These are phyloP conservation scores for Loxodonta africana DNA, from an alignment of 2,113 vertebrate genomes.

Conservation along the genomic window DNA sequence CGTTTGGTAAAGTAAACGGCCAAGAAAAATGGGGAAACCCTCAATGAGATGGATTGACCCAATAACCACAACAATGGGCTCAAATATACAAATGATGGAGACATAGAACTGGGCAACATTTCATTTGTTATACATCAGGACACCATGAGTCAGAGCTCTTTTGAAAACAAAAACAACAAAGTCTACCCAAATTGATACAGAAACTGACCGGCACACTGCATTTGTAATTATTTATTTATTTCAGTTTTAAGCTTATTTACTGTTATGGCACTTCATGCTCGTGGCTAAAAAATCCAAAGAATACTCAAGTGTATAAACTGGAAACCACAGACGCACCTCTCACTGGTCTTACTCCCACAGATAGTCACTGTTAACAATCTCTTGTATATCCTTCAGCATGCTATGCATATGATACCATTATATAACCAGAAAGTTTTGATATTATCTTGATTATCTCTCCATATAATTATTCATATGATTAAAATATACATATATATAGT, in stretches of 20 bases:
- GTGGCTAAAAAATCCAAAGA: slow-evolving; percentile 28
- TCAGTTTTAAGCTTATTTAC: slow-evolving; percentile 49
- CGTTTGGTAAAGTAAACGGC: not conserved
- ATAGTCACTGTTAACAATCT: not conserved
- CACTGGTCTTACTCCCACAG: not conserved
- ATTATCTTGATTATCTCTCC: not conserved
- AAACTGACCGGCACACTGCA: too few species aligned
- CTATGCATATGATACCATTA: not conserved
- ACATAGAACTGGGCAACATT: too few species aligned
- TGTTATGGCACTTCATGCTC: not conserved
- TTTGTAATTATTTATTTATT: not conserved
- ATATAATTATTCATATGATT: not conserved
- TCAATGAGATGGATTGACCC: too few species aligned
- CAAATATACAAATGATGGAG: too few species aligned
- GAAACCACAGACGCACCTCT: not conserved
- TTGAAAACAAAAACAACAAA: too few species aligned
- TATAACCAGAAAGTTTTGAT: not conserved
- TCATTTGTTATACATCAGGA: too few species aligned
- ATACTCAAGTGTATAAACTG: not conserved
- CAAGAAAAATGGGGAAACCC: too few species aligned
- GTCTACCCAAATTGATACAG: too few species aligned
- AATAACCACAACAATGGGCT: too few species aligned
- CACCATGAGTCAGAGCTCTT: too few species aligned
- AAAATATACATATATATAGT: not conserved
- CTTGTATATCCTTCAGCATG: not conserved